Evolutionary conservation across 1,140 invertebrate genomes (phyloP).

Genomic region (Drosophila jambulina): DNA sequence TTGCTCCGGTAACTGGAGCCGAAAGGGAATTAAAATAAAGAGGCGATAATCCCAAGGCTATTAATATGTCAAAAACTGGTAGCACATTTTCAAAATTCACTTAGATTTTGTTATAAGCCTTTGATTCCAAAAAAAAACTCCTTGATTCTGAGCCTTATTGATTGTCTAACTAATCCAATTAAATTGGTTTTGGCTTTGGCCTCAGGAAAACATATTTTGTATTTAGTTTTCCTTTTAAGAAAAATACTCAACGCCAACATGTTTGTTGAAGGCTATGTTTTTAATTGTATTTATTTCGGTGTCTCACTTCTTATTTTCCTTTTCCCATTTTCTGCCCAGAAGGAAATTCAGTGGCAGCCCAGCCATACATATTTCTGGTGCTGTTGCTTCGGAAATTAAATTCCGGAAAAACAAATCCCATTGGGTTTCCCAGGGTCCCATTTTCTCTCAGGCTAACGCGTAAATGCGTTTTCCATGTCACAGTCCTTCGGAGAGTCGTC

Average conservation of each 20-base stretch:
- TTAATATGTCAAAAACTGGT: constrained; percentile 8
- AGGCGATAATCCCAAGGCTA: constrained; percentile 17
- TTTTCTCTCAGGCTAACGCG: constrained; percentile 8
- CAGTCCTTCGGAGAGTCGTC: constrained; percentile 11
- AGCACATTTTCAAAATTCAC: not conserved
- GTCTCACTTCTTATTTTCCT: not conserved
- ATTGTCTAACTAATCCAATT: not conserved
- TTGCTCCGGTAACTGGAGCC: constrained; percentile 2
- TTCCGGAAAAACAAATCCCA: constrained; percentile 32
- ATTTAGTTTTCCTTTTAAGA: not conserved
- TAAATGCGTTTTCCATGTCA: constrained; percentile 46
- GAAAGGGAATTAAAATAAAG: constrained; percentile 1
- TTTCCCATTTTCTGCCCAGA: not conserved
- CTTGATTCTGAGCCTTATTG: not conserved
- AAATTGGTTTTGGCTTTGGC: not conserved
- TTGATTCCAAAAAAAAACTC: not conserved
- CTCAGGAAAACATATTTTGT: not conserved
- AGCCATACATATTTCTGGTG: constrained; percentile 3
- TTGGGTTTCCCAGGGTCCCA: constrained; percentile 1
- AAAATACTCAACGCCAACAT: not conserved
- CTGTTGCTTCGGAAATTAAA: constrained; percentile 19
- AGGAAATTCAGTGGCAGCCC: constrained; percentile 11
- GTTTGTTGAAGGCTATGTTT: not conserved
- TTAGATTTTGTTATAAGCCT: not conserved
- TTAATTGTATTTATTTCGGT: constrained; percentile 9